A percentile compares a stretch with the other conserved stretches of the same genome.
phyloP scores from a whole-genome alignment of 1,140 invertebrate species.

The Heliconius hermathena region DNA sequence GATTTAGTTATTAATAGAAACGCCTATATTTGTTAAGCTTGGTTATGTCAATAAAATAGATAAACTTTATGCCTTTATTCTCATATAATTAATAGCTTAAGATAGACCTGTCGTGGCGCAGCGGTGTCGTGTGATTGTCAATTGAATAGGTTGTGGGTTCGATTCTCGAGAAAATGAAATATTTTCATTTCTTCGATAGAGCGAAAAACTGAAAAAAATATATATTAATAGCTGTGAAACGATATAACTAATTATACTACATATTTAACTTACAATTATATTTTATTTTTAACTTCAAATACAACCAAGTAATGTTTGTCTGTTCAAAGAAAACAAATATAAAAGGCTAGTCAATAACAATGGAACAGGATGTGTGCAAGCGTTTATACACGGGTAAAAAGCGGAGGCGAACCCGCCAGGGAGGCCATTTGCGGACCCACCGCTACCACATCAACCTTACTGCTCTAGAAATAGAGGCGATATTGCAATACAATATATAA shows the following conservation, averaged over 20 bases:
- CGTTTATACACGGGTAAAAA: slow-evolving; percentile 42
- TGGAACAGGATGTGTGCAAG: slow-evolving; percentile 44
- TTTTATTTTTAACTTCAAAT: background rate
- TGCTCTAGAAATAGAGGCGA: slow-evolving; percentile 10
- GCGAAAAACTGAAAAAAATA: no score
- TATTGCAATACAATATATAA: slow-evolving; percentile 28
- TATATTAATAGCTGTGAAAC: no score
- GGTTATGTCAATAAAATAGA: background rate
- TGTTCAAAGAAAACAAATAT: slow-evolving; percentile 29
- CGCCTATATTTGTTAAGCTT: background rate
- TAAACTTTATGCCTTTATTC: background rate
- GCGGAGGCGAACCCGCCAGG: slow-evolving; percentile 43
- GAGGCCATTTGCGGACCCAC: slow-evolving; percentile 36
- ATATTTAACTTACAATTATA: background rate
- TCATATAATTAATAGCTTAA: background rate
- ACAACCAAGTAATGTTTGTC: background rate
- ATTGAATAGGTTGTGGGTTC: no score
- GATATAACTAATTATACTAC: background rate
- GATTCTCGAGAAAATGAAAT: no score
- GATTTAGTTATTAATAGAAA: background rate
- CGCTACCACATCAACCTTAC: slow-evolving; percentile 11
- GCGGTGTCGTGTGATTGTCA: no score
- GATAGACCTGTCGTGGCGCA: no score
- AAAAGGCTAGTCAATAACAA: slow-evolving; percentile 44
- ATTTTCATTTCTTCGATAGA: no score